These are phyloP conservation scores for Hippocampus kuda DNA, from an alignment of 2,797 vertebrate genomes.

Conservation along the genomic window DNA sequence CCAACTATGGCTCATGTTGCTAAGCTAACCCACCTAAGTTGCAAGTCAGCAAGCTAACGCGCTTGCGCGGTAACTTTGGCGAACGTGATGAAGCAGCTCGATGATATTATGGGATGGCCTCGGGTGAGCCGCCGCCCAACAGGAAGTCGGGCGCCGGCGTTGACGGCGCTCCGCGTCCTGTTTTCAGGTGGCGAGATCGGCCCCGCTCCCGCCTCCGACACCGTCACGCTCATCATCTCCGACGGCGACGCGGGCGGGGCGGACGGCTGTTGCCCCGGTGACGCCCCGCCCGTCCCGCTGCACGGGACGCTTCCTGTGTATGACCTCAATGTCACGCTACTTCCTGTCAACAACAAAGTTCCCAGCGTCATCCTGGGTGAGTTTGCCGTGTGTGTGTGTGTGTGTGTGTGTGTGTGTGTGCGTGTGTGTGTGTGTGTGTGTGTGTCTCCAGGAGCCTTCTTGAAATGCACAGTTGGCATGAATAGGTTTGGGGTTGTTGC, in stretches of 20 bases:
- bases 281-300: conserved; percentile 51
- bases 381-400: neutral
- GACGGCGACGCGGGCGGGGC: conserved; percentile 51
- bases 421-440: neutral
- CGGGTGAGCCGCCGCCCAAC: neutral
- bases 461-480: neutral
- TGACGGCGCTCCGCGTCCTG: neutral
- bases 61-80: neutral
- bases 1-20: neutral
- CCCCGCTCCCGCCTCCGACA: conserved; percentile 34
- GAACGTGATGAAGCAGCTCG: neutral
- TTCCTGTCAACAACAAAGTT: conserved; percentile 62
- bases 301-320: conserved; percentile 64
- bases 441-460: neutral
- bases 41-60: too few species aligned
- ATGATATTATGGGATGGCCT: too few species aligned
- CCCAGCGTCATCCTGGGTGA: conserved; percentile 50
- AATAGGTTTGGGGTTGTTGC: too few species aligned
- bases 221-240: conserved; percentile 65
- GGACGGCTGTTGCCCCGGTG: conserved; percentile 57
- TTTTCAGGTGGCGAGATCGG: conserved; percentile 66
- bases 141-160: neutral
- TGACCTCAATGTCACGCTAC: conserved; percentile 63
- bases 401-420: neutral
- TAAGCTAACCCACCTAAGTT: neutral